Base-by-base conservation (phyloP, 1,140 invertebrate genomes). In the Luehdorfia chinensis region DNA sequence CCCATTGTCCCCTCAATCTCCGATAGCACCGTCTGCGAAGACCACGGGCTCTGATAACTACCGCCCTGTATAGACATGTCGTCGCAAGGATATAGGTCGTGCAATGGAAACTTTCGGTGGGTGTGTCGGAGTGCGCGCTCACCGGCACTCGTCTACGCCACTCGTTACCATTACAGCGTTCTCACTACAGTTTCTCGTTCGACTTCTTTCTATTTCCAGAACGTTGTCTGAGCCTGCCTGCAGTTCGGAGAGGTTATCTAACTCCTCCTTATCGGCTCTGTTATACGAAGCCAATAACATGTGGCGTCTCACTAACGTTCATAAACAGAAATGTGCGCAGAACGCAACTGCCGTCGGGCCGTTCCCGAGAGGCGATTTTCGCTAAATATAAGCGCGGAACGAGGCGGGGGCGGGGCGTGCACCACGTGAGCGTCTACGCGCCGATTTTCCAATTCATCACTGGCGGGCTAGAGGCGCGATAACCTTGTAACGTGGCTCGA, bases 371-470 rank as follows among this genome's bases (percentile, higher is more conserved):
- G 81, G 70, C 71, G 78, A 85, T 84, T 85, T 84, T 85, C 77
- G 79, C 79, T 85, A 85, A 85, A 85, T 85, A 85, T 85, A 85
- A 75, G 77, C 60, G 75, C 72, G 69, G 65, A 46, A 66, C 63
- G 75, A 67, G 67, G 74, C 71, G 76, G 75, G 78, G 75, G 75
- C 71, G 69, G 80, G 71, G 71, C 75, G 66, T 59, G 51, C 59
- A 84, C 80, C 80, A 84, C 80, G 81, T 85, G 81, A 85, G 78
- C 75, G 70, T 78, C 77, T 85, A 85, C 79, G 79, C 79, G 81
- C 81, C 79, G 79, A 85, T 85, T 85, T 85, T 85, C 76, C 81
- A 84, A 85, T 84, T 85, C 81, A 85, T 85, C 79, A 78, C 77
- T 74, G 65, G 72, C 68, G 66, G 70, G 65, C 70, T 76, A 74